Percentiles rank a stretch among this genome's conserved stretches.
These are phyloP conservation scores for Platyrinchus mystaceus DNA, from an alignment of 2,797 vertebrate genomes.

Conservation along the genomic window DNA sequence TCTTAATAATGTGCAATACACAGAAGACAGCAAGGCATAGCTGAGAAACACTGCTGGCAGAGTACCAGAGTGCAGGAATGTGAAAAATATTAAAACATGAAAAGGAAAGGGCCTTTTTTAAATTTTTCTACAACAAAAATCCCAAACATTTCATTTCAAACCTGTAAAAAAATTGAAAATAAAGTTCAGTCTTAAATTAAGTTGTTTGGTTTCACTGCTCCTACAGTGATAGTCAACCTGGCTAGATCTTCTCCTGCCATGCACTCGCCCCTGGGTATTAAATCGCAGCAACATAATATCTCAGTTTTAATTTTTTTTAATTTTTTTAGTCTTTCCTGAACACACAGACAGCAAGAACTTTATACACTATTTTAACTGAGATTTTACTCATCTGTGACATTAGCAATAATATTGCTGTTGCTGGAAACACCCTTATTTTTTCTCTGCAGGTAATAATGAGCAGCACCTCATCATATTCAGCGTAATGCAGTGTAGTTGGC, in stretches of 20 bases:
- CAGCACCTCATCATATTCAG: not conserved
- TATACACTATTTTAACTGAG: not conserved
- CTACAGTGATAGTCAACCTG: not conserved
- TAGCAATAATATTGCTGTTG: not conserved
- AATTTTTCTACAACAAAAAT: not conserved
- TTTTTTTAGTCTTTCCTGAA: not conserved
- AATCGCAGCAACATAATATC: not conserved
- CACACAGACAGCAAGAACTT: not conserved
- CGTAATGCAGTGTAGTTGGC: not conserved
- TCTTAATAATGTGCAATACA: not conserved
- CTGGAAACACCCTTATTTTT: not conserved
- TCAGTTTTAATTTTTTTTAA: not conserved
- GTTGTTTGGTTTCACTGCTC: not conserved
- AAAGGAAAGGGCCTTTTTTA: not conserved
- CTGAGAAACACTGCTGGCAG: not conserved
- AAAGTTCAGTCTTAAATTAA: not conserved
- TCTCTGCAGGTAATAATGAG: not conserved
- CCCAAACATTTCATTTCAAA: not conserved
- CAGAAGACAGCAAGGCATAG: not conserved
- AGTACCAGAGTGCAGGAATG: not conserved
- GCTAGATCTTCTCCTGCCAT: not conserved
- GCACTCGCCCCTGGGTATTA: not conserved
- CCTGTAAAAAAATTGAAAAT: not conserved
- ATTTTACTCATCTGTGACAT: not conserved
- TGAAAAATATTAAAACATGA: not conserved